Evolutionary conservation across 2,113 vertebrate genomes (phyloP).

Genomic region (Crotalus horridus): DNA sequence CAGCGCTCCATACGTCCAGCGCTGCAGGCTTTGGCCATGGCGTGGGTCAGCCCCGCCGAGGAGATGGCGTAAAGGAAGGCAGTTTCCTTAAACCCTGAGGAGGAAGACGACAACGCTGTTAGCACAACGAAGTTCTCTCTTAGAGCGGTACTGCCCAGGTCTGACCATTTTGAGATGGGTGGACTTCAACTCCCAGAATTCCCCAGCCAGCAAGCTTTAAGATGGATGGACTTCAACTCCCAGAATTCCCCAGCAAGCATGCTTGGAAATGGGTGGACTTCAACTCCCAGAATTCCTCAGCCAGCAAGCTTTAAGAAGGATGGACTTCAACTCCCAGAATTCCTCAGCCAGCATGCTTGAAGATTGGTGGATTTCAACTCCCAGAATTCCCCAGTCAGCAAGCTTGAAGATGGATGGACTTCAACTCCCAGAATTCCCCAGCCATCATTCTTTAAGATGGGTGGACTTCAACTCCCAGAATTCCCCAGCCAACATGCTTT

Average conservation of each 20-base stretch:
- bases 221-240: background rate
- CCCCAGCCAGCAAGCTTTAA: background rate
- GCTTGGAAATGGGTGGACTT: background rate
- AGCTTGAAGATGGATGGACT: rapidly evolving
- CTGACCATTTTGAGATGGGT: background rate
- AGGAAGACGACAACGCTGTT: background rate
- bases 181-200: no score
- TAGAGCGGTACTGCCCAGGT: background rate
- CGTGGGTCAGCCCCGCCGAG: conserved; percentile 89
- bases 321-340: background rate
- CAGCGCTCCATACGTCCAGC: conserved; percentile 97
- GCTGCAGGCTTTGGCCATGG: conserved; percentile 95
- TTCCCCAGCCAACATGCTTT: no score
- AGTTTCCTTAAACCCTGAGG: conserved; percentile 92
- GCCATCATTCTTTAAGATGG: background rate
- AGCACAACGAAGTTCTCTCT: background rate
- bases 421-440: background rate
- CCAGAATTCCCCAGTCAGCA: background rate
- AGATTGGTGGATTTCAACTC: background rate
- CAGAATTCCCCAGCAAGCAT: background rate
- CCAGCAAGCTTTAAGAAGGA: rapidly evolving
- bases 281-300: background rate
- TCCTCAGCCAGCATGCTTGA: background rate
- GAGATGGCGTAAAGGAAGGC: conserved; percentile 96
- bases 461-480: no score